Base-by-base conservation (phyloP, 2,113 vertebrate genomes). In the Cheirogaleus medius region DNA sequence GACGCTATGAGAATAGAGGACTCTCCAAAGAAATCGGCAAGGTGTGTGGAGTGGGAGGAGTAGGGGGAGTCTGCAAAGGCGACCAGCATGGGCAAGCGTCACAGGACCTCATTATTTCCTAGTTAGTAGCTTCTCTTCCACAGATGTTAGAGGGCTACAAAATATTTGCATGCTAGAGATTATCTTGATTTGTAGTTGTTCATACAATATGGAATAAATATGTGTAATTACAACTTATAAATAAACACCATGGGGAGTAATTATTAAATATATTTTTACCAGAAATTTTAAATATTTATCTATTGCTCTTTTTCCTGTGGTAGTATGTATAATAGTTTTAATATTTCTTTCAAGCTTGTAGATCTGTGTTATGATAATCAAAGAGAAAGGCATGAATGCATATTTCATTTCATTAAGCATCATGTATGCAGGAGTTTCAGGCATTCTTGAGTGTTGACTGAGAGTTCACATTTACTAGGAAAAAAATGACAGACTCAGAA, bases 21-120 rank as follows among this genome's bases (percentile, higher is more conserved):
- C 9, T 83, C 18, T 42, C 21, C 32, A 25, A 63, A 52, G 39
- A 8, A 60, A 8, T 13, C 0, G 12, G 6, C 3, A 7, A 17
- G 1, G 1, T 20, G 1, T 11, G 12, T 12, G 14, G 3, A 3
- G 27, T n/a, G 21, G 3, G 6, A 37, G 2, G 7, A 10, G 2
- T 9, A 9, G 4, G 47, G 54, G 54, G 2, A 18, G 6, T 60
- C 13, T 87, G 18, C 9, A 12, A 15, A 23, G 13, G 21, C 4
- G 14, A 34, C 15, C 0, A n/a, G 1, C 14, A 63, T 6, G 8
- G 27, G 25, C 2, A 11, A 34, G 47, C 47, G 56, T 60, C 44
- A 27, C 1, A 8, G 4, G 25, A 14, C 54, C 2, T 29, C 27
- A 39, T 9, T 39, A 18, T 29, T 54, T 81, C 37, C 64, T 25